phyloP scores from a whole-genome alignment of 2,797 vertebrate genomes.

The Sarcophilus harrisii region DNA sequence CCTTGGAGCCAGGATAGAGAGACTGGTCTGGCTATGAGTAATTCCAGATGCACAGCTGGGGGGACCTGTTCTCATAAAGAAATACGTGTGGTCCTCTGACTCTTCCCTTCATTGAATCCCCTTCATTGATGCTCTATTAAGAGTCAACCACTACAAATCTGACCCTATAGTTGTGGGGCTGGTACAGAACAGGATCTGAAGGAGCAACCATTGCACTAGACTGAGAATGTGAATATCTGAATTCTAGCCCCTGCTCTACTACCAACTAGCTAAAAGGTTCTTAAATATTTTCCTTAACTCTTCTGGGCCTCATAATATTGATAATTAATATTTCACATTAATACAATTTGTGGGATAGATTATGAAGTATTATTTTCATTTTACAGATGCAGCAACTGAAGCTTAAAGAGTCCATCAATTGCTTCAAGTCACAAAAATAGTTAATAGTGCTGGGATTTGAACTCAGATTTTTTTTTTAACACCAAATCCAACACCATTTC shows the following conservation, averaged over 20 bases:
- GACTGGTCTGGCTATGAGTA: not conserved
- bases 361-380: not conserved
- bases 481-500: not conserved
- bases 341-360: not conserved
- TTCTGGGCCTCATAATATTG: not conserved
- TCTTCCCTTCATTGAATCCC: not conserved
- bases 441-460: not conserved
- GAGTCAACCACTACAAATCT: not conserved
- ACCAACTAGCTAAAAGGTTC: constrained; percentile 18
- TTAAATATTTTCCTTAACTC: not conserved
- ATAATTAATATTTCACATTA: not conserved
- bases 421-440: not conserved
- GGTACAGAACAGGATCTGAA: not conserved
- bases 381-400: not conserved
- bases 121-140: not conserved
- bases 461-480: not conserved
- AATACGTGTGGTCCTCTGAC: not conserved
- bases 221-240: not conserved
- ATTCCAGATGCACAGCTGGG: not conserved
- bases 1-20: not conserved
- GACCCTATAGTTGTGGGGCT: not conserved
- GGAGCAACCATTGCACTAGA: not conserved
- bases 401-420: not conserved
- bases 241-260: not conserved
- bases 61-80: not conserved